phyloP scores from a whole-genome alignment of 2,113 vertebrate species.

The Seriola quinqueradiata region DNA sequence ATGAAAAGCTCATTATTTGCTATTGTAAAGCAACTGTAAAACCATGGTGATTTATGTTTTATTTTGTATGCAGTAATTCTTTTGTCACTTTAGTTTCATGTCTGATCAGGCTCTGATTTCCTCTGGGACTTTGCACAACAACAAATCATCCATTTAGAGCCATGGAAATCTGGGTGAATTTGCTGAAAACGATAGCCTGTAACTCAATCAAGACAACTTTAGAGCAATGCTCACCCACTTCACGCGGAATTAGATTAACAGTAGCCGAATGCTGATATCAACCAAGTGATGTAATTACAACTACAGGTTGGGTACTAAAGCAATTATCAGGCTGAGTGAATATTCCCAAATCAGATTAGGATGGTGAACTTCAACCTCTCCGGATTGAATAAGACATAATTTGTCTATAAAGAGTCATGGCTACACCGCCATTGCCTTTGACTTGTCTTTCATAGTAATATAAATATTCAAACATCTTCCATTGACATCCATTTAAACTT shows the following conservation, averaged over 20 bases:
- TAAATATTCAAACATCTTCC: constrained; percentile 34
- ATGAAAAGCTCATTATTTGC: constrained; percentile 30
- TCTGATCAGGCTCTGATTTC: constrained; percentile 79
- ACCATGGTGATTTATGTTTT: constrained; percentile 54
- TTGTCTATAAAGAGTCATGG: constrained; percentile 45
- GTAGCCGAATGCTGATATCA: constrained; percentile 81
- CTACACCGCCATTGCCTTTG: constrained; percentile 61
- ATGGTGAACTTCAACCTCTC: constrained; percentile 72
- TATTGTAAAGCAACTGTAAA: constrained; percentile 33
- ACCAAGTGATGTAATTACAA: constrained; percentile 84
- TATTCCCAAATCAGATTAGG: constrained; percentile 81
- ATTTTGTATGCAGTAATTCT: constrained; percentile 64
- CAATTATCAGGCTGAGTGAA: constrained; percentile 79
- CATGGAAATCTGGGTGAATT: constrained; percentile 69
- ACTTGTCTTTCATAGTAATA: constrained; percentile 61
- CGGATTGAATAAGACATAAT: constrained; percentile 62
- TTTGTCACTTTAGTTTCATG: constrained; percentile 70
- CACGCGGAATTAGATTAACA: constrained; percentile 77
- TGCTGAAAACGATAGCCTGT: constrained; percentile 79
- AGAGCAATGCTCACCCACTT: constrained; percentile 73
- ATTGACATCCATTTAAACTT: constrained; percentile 35
- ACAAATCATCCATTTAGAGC: constrained; percentile 67
- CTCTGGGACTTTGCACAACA: constrained; percentile 61
- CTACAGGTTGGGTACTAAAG: constrained; percentile 83
- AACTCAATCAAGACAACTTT: constrained; percentile 80